phyloP scores from a whole-genome alignment of 2,113 vertebrate species.

The Rissa tridactyla region DNA sequence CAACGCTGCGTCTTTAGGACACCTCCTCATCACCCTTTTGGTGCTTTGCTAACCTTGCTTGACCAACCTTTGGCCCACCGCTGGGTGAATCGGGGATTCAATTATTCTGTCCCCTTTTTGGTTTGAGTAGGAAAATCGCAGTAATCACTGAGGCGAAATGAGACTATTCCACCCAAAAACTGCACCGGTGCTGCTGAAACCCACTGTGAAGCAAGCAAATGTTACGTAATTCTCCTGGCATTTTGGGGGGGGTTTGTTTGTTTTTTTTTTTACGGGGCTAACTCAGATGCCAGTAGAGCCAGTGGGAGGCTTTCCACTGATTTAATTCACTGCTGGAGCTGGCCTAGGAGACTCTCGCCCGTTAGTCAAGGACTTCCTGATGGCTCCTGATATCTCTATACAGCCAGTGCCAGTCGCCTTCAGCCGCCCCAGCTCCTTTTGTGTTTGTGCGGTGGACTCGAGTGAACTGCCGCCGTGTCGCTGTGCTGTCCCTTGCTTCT shows the following conservation, averaged over 20 bases:
- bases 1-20: not conserved
- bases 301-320: not conserved
- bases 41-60: not conserved
- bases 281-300: not conserved
- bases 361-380: constrained; percentile 32
- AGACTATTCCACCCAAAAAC: not conserved
- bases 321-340: not conserved
- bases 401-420: not conserved
- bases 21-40: not conserved
- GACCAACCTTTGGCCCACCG: not conserved
- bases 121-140: not conserved
- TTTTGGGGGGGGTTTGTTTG: not conserved
- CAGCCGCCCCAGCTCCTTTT: constrained; percentile 24
- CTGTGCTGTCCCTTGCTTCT: not conserved
- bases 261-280: not conserved
- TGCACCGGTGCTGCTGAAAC: not conserved
- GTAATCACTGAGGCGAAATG: not conserved
- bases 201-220: fast-evolving
- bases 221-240: fast-evolving
- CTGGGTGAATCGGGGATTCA: not conserved
- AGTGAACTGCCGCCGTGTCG: not conserved
- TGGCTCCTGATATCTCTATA: not conserved
- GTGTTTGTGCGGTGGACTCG: constrained; percentile 42
- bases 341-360: not conserved
- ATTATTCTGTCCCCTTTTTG: not conserved